Conservation (phyloP, 2,888 invertebrate genomes). For the Lacanobia oleracea region DNA sequence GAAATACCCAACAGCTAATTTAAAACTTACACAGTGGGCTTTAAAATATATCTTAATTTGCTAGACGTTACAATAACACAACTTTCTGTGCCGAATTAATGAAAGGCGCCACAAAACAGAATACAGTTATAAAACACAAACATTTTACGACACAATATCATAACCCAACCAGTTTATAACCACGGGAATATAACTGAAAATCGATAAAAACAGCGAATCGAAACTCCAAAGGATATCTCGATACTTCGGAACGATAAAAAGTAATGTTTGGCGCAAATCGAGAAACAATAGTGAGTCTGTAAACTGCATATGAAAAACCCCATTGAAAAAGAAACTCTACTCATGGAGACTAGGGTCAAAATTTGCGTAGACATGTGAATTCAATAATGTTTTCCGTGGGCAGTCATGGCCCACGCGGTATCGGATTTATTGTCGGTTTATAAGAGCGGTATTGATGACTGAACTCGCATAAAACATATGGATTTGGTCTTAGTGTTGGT, state of each 20-base stretch:
- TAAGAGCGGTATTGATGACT: constrained; percentile 64
- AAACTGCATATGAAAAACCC: constrained; percentile 63
- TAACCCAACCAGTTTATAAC: constrained; percentile 64
- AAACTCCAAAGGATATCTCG: constrained; percentile 78
- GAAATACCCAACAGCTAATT: not conserved
- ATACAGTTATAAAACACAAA: constrained; percentile 44
- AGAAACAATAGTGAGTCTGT: constrained; percentile 81
- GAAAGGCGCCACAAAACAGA: constrained; percentile 28
- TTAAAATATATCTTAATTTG: not conserved
- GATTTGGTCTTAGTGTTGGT: constrained; percentile 29
- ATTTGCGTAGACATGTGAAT: constrained; percentile 28
- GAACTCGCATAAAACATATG: constrained; percentile 58
- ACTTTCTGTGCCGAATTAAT: constrained; percentile 19
- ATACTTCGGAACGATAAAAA: constrained; percentile 81
- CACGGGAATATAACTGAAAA: constrained; percentile 67
- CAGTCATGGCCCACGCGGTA: constrained; percentile 68
- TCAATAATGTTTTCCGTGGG: constrained; percentile 66
- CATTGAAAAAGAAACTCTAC: constrained; percentile 37
- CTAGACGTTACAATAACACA: constrained; percentile 1
- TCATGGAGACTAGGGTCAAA: not conserved
- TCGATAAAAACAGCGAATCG: constrained; percentile 73
- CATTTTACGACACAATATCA: constrained; percentile 54
- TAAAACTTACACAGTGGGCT: no score
- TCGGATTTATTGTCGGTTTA: constrained; percentile 70
- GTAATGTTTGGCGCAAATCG: constrained; percentile 82